Conservation (phyloP, 2,797 vertebrate genomes). For the Chelon auratus region DNA sequence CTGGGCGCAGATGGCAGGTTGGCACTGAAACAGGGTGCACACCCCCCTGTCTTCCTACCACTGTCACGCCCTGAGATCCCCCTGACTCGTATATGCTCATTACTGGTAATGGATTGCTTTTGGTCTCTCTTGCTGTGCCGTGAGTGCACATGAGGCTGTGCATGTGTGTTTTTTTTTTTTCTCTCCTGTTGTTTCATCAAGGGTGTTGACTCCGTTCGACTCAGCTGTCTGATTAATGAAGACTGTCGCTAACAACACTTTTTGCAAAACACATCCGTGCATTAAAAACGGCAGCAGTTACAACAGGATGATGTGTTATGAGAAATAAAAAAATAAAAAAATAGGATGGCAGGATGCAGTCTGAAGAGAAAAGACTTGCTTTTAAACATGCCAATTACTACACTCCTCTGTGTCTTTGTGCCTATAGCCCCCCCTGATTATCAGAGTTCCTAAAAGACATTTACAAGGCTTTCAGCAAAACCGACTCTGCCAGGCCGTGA, state of each 20-base stretch:
- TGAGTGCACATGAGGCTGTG: slow-evolving; percentile 1
- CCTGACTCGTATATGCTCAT: slow-evolving; percentile 55
- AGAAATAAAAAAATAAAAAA: slow-evolving; percentile 7
- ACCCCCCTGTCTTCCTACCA: slow-evolving; percentile 20
- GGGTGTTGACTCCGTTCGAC: slow-evolving; percentile 28
- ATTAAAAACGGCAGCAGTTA: slow-evolving; percentile 14
- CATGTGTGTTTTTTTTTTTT: slow-evolving; percentile 1
- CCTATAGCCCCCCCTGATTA: slow-evolving; percentile 42
- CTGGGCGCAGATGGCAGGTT: slow-evolving; percentile 82
- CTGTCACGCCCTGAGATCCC: slow-evolving; percentile 59
- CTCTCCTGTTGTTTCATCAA: slow-evolving; percentile 37
- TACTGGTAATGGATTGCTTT: slow-evolving; percentile 67
- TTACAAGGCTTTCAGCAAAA: slow-evolving; percentile 72
- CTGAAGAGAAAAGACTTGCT: slow-evolving; percentile 2
- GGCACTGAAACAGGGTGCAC: slow-evolving; percentile 70
- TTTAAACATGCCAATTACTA: slow-evolving; percentile 12
- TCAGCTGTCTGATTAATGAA: slow-evolving; percentile 54
- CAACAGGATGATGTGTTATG: not conserved
- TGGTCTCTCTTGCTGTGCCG: slow-evolving; percentile 29
- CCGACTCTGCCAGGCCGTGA: slow-evolving; percentile 66
- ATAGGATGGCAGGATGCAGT: not conserved
- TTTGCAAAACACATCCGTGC: slow-evolving; percentile 29
- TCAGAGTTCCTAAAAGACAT: slow-evolving; percentile 59
- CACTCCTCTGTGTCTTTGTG: slow-evolving; percentile 19
- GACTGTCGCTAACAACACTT: slow-evolving; percentile 27